These are phyloP conservation scores for Gari tellinella DNA, from an alignment of 2,888 invertebrate genomes.

Conservation along the genomic window DNA sequence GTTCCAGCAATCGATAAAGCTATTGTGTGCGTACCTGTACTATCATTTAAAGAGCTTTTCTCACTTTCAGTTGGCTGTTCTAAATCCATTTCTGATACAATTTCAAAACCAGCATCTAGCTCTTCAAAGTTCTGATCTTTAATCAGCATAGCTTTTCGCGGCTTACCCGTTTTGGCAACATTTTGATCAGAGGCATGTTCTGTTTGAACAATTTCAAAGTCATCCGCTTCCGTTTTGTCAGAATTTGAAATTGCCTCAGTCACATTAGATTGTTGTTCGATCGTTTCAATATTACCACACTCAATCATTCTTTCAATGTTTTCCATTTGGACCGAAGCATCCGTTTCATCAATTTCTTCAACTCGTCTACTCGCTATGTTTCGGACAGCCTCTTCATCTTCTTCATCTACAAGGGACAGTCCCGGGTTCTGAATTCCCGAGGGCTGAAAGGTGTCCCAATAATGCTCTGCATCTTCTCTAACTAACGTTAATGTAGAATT, in stretches of 20 bases:
- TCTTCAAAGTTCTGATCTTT: constrained; percentile 33
- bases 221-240: background rate
- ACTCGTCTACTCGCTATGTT: no score
- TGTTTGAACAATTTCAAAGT: background rate
- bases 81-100: constrained; percentile 39
- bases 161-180: background rate
- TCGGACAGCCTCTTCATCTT: background rate
- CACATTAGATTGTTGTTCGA: constrained; percentile 1
- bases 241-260: background rate
- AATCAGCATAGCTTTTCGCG: constrained; percentile 40
- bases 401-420: constrained; percentile 23
- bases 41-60: constrained; percentile 51
- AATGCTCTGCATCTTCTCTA: constrained; percentile 36
- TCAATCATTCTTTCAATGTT: background rate
- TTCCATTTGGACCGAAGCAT: no score
- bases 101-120: constrained; percentile 42
- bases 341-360: no score
- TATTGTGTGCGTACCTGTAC: constrained; percentile 48
- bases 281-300: constrained; percentile 6
- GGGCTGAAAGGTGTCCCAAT: background rate
- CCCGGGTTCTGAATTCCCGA: constrained; percentile 6
- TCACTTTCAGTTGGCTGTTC: constrained; percentile 48
- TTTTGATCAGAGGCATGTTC: constrained; percentile 10
- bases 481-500: constrained; percentile 62
- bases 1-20: constrained; percentile 32